phyloP scores from a whole-genome alignment of 2,888 invertebrate species.

The Caenorhabditis zanzibari region DNA sequence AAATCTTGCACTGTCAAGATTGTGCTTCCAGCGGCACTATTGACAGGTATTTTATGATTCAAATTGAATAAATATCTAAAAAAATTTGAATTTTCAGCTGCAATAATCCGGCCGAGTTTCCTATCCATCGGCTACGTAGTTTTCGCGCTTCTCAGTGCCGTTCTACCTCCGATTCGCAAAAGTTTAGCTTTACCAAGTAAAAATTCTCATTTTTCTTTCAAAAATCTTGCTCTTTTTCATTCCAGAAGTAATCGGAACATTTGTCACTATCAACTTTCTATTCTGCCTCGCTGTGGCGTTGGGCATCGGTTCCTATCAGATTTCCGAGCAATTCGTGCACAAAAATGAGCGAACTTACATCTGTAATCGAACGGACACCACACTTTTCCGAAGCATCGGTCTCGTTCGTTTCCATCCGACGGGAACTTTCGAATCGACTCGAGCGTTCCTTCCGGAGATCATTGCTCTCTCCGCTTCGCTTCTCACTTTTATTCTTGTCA shows the following conservation, averaged over 20 bases:
- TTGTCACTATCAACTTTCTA: conserved; percentile 53
- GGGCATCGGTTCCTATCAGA: conserved; percentile 70
- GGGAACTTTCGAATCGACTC: conserved; percentile 67
- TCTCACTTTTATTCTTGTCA: conserved; percentile 71
- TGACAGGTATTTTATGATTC: conserved; percentile 57
- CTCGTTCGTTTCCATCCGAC: conserved; percentile 71
- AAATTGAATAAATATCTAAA: background rate
- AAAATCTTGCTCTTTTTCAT: background rate
- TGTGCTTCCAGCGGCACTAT: conserved; percentile 69
- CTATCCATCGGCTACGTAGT: conserved; percentile 80
- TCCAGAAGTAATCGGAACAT: conserved; percentile 55
- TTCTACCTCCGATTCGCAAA: conserved; percentile 73
- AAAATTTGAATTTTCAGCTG: conserved; percentile 67
- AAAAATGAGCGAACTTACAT: conserved; percentile 62
- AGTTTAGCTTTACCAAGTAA: conserved; percentile 74
- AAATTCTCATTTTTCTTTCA: no score
- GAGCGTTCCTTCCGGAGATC: conserved; percentile 77
- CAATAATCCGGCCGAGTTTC: conserved; percentile 80
- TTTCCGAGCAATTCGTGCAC: conserved; percentile 52
- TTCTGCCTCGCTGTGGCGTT: conserved; percentile 65
- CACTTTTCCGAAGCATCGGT: conserved; percentile 52
- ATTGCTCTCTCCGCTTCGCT: conserved; percentile 69
- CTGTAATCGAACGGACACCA: conserved; percentile 57
- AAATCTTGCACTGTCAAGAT: conserved; percentile 61
- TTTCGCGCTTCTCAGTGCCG: conserved; percentile 76